Evolutionary conservation across 2,888 invertebrate species (phyloP).

Genomic region (Calameuta idolon): DNA sequence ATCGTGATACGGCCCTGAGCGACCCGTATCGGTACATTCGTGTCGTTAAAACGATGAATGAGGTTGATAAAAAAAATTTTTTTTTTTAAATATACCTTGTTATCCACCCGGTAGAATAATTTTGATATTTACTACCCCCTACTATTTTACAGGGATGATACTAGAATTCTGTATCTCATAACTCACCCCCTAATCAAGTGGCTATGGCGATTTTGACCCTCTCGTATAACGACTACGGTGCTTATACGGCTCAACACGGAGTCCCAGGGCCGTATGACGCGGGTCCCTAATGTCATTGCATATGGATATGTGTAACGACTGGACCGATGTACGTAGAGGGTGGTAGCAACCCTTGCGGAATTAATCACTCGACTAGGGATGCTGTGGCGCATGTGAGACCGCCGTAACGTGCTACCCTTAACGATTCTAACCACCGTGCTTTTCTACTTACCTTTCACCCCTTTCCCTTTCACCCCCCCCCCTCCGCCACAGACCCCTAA

Average conservation of each 20-base stretch:
- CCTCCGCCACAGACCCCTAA: too few species aligned
- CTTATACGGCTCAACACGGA: background rate
- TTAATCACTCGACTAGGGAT: conserved; percentile 34
- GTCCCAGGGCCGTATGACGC: background rate
- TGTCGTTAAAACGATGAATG: too few species aligned
- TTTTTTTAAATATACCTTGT: too few species aligned
- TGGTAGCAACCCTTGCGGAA: conserved; percentile 28
- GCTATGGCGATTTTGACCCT: background rate
- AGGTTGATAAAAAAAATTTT: too few species aligned
- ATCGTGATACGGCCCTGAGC: too few species aligned
- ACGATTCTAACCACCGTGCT: conserved; percentile 22
- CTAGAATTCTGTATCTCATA: too few species aligned
- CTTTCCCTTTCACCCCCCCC: too few species aligned
- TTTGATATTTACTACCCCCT: too few species aligned
- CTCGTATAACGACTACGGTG: background rate
- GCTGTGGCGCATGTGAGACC: conserved; percentile 15
- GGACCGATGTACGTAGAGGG: conserved; percentile 4
- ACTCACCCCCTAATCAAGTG: background rate
- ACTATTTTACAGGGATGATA: too few species aligned
- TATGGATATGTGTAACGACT: background rate
- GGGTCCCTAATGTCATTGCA: background rate
- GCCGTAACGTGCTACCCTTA: conserved; percentile 27
- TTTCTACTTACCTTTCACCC: too few species aligned
- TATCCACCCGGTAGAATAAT: too few species aligned
- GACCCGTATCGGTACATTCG: too few species aligned